Evolutionary conservation across 2,113 vertebrate genomes (phyloP).

Genomic region (Syngnathus scovelli): DNA sequence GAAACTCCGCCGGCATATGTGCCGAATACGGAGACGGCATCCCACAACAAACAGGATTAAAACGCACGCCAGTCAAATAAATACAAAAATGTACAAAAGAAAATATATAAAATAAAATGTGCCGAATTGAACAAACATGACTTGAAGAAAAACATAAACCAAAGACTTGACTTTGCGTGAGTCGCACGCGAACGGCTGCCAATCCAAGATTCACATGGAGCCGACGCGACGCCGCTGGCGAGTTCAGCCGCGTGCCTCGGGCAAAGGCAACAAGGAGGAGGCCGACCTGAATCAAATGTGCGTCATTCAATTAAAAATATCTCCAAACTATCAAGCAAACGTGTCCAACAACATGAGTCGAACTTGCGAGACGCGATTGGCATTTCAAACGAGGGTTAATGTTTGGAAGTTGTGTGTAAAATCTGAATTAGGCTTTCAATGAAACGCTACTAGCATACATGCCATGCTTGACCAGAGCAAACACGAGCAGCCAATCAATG

Average conservation of each 20-base stretch:
- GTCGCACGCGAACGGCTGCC: slow-evolving; percentile 57
- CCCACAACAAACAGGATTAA: slow-evolving; percentile 1
- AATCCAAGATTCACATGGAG: slow-evolving; percentile 33
- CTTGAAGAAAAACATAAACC: background rate
- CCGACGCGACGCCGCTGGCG: background rate
- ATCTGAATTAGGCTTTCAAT: too few species aligned
- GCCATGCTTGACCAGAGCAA: too few species aligned
- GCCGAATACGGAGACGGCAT: slow-evolving; percentile 20
- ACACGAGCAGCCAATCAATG: too few species aligned
- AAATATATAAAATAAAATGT: background rate
- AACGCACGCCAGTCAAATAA: background rate
- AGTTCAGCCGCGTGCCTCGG: slow-evolving; percentile 21
- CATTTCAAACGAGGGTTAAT: too few species aligned
- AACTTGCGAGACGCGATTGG: background rate
- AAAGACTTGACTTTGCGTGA: slow-evolving; percentile 56
- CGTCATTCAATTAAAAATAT: background rate
- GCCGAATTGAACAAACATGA: too few species aligned
- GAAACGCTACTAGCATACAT: too few species aligned
- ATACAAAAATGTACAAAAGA: background rate
- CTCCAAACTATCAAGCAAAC: too few species aligned
- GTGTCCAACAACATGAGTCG: background rate
- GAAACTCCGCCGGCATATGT: slow-evolving; percentile 47
- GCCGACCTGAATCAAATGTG: background rate
- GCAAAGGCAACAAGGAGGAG: slow-evolving; percentile 52
- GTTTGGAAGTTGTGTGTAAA: too few species aligned